Evolutionary conservation across 2,797 vertebrate genomes (phyloP).

Genomic region (Coregonus suidteri): DNA sequence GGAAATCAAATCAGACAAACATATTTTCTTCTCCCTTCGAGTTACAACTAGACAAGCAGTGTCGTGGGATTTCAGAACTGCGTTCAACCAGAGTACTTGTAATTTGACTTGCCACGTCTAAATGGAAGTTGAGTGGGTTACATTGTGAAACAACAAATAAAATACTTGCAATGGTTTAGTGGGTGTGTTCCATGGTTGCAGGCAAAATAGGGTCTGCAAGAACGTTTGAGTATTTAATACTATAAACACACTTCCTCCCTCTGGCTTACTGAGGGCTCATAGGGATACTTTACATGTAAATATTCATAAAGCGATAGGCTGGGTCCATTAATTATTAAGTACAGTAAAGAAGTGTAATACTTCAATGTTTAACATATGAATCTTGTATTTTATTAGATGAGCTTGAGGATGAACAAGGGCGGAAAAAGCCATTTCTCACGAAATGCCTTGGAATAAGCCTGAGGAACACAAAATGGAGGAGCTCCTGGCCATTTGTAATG

Average conservation of each 20-base stretch:
- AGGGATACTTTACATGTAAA: constrained; percentile 81
- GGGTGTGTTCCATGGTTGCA: constrained; percentile 70
- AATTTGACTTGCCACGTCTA: constrained; percentile 69
- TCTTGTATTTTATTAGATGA: constrained; percentile 68
- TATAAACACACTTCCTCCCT: constrained; percentile 75
- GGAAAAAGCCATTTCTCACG: constrained; percentile 48
- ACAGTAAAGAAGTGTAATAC: constrained; percentile 69
- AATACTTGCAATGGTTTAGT: constrained; percentile 61
- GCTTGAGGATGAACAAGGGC: constrained; percentile 53
- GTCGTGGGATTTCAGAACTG: constrained; percentile 64
- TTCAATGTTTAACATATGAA: constrained; percentile 69
- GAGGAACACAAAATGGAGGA: constrained; percentile 41
- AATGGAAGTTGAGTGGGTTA: constrained; percentile 71
- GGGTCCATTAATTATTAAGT: constrained; percentile 80
- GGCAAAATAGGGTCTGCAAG: constrained; percentile 69
- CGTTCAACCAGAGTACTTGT: constrained; percentile 55
- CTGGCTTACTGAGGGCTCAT: constrained; percentile 69
- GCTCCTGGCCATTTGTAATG: constrained; percentile 33
- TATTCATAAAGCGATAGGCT: constrained; percentile 77
- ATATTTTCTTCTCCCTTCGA: constrained; percentile 50
- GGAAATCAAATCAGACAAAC: constrained; percentile 46
- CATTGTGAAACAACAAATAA: constrained; percentile 72
- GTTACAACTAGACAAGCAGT: constrained; percentile 58
- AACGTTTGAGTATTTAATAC: constrained; percentile 78
- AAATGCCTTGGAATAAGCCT: constrained; percentile 29